Evolutionary conservation across 2,113 vertebrate species (phyloP), one percentile per base, ranked within the genome.

Genomic region (Pterophyllum scalare): DNA sequence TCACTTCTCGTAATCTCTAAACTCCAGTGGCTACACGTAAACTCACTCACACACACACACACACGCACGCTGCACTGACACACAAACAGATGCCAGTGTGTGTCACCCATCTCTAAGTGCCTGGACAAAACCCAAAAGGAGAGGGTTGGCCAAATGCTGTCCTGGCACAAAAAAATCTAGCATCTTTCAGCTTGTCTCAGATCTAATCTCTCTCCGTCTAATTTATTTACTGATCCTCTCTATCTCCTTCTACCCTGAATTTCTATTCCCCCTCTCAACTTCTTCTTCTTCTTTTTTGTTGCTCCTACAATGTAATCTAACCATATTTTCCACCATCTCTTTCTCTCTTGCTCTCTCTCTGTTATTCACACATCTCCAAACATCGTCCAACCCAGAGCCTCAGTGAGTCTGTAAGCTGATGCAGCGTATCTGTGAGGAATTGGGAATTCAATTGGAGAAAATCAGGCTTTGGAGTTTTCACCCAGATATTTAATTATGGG

Each of bases 401-500:
- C 64, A 31, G 80, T 77, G 80, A 86, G 43, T 64, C 81, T 74
- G 75, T 79, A 59, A 89, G 87, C 80, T 91, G 90, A 94, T 92
- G 90, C 88, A 70, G 88, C 87, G 72, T 91, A 90, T 93, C 93
- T 91, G 92, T 94, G 92, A 87, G 92, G 77, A 94, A 93, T 94
- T 90, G 85, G 85, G 84, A 93, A 94, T 92, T 91, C 91, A 93
- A 92, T 94, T 91, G 88, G 75, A 91, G 88, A 91, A 92, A 93
- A 94, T 89, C 85, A 82, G 61, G 85, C 88, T 89, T 93, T 94
- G 81, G 88, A 84, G 87, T 91, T 92, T 90, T 84, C 85, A 89
- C 90, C 85, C 93, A 93, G 89, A 91, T 94, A 92, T 93, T 94
- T 94, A 93, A 93, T 93, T 91, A 93, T 83, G 77, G 77, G 80